Conservation (phyloP, 2,113 vertebrate species). For the Micronycteris hirsuta region DNA sequence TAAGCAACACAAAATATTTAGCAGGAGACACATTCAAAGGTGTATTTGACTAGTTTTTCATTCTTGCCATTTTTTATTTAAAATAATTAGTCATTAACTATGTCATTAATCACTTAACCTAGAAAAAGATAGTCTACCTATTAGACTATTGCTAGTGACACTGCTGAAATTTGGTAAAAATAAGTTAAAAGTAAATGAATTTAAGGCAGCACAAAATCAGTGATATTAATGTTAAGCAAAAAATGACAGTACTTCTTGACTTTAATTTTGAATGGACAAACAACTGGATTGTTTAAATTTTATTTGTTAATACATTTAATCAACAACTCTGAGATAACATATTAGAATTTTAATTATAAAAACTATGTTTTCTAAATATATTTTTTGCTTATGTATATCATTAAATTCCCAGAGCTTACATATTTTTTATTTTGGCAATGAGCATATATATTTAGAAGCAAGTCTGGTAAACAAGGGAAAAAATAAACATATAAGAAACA, state of each 20-base stretch:
- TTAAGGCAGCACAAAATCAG: constrained; percentile 37
- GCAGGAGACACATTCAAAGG: constrained; percentile 34
- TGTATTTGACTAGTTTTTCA: constrained; percentile 36
- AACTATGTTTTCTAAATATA: background rate
- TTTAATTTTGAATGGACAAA: background rate
- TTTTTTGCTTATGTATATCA: constrained; percentile 51
- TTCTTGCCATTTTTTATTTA: constrained; percentile 28
- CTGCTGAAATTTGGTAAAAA: background rate
- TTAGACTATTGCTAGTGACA: background rate
- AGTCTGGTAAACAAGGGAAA: constrained; percentile 44
- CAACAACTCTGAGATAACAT: constrained; percentile 30
- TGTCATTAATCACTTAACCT: constrained; percentile 25
- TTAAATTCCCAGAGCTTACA: constrained; percentile 56
- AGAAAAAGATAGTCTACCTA: background rate
- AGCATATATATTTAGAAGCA: constrained; percentile 27
- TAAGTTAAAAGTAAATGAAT: background rate
- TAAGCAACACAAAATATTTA: constrained; percentile 68
- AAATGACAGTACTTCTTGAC: constrained; percentile 6
- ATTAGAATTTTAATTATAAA: constrained; percentile 20
- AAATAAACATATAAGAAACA: constrained; percentile 55
- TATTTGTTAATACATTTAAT: constrained; percentile 18
- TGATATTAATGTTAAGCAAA: background rate
- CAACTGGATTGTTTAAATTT: constrained; percentile 45
- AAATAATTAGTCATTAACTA: constrained; percentile 1
- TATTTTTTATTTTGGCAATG: constrained; percentile 62